Percentiles rank a stretch among this genome's conserved stretches.
Evolutionary conservation across 2,797 vertebrate genomes (phyloP).

Genomic region (Kryptolebias ocellatus): DNA sequence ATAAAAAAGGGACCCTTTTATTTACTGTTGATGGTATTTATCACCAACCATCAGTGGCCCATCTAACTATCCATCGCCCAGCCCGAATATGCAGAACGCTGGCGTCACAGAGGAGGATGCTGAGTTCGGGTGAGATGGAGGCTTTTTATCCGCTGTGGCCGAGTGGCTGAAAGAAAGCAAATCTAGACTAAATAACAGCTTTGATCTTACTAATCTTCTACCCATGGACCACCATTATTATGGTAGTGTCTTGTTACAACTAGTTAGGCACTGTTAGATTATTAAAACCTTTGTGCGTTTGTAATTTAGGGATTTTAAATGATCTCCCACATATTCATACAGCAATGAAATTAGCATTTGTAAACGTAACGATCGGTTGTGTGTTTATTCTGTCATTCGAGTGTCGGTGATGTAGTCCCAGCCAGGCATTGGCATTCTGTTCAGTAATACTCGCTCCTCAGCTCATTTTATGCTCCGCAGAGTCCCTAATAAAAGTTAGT

Average conservation of each 20-base stretch:
- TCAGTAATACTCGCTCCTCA: constrained; percentile 6
- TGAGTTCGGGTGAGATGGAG: no score
- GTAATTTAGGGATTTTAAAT: constrained; percentile 1
- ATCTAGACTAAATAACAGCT: not conserved
- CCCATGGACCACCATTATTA: not conserved
- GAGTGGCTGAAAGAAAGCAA: no score
- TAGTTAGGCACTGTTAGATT: not conserved
- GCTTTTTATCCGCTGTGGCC: no score
- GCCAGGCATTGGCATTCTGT: constrained; percentile 15
- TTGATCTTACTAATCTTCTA: not conserved
- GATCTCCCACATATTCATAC: not conserved
- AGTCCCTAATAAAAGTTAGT: constrained; percentile 19
- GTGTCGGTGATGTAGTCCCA: constrained; percentile 10
- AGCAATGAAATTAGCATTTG: not conserved
- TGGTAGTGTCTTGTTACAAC: not conserved
- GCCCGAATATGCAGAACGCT: no score
- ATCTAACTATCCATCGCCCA: no score
- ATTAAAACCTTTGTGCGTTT: constrained; percentile 2
- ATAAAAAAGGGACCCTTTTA: no score
- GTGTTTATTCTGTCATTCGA: constrained; percentile 1
- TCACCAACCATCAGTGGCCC: no score
- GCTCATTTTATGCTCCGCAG: constrained; percentile 25
- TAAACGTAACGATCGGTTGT: not conserved
- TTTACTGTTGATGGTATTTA: no score
- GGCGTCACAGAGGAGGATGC: no score